Evolutionary conservation across 2,113 vertebrate species (phyloP), one percentile per base, ranked within the genome.

Genomic region (Trichechus manatus): DNA sequence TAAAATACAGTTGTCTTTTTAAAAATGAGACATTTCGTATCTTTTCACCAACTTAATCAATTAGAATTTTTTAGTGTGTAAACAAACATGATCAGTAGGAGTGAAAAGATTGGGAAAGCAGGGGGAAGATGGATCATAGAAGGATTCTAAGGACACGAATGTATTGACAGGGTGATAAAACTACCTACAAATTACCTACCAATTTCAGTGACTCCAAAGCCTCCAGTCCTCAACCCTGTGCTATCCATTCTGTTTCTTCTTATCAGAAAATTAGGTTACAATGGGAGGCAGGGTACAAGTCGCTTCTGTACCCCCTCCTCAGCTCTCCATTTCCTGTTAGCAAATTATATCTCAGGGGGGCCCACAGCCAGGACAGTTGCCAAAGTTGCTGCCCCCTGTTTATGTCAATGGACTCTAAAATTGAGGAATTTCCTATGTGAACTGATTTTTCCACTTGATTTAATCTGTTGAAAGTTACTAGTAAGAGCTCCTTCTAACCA

Each of bases 21-120:
- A 78, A 94, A 95, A 82, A 93, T 64, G 64, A 70, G 23, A 25
- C 61, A 59, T 64, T 97, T 95, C 68, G 63, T 33, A 19, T 53
- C 22, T 64, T 87, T 56, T 79, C 27, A 84, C n/a, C 77, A 87
- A 87, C 63, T 75, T n/a, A 64, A 85, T n/a, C 23, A 70, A 85
- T 42, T 94, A 59, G 63, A 93, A 82, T 29, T 96, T 70, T 78
- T 93, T 31, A 85, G 36, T 77, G 27, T 33, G 0, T 56, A 75
- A 82, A 17, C 29, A 6, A 96, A 87, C 59, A 59, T 83, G 19
- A 77, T 70, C 6, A 13, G 39, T 42, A 39, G 23, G 88, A 53
- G 47, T 14, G 50, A 92, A 89, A 77, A 78, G 5, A 61, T 68
- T 63, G 61, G 33, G 93, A 31, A 79, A 82, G 5, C 31, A 9